phyloP scores from a whole-genome alignment of 2,888 invertebrate genomes.

The Drosophila kuntzei region DNA sequence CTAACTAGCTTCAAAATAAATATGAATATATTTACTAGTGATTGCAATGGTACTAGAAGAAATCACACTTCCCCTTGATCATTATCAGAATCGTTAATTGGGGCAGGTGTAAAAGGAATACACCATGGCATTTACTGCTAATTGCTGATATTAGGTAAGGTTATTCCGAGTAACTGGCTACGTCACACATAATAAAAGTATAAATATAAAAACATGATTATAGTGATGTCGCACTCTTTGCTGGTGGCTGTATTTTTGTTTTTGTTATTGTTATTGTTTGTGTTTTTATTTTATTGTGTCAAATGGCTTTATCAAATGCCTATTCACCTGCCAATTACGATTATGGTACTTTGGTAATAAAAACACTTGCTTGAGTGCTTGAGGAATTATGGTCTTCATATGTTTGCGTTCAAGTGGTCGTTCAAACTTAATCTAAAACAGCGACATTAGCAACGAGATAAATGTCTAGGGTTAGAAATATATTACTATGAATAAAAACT shows the following conservation, averaged over 20 bases:
- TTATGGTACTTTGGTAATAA: slow-evolving; percentile 16
- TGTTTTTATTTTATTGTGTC: slow-evolving; percentile 30
- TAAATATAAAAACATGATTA: slow-evolving; percentile 22
- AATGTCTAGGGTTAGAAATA: slow-evolving; percentile 25
- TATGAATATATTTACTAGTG: not conserved
- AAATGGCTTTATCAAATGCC: slow-evolving; percentile 35
- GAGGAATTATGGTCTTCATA: slow-evolving; percentile 16
- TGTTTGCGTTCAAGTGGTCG: slow-evolving; percentile 28
- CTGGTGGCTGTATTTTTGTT: slow-evolving; percentile 20
- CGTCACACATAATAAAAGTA: slow-evolving; percentile 33
- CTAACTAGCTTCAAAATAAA: not conserved
- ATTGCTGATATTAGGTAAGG: slow-evolving; percentile 21
- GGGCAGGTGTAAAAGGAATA: slow-evolving; percentile 2
- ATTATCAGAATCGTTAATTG: slow-evolving; percentile 19
- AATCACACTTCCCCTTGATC: slow-evolving; percentile 1
- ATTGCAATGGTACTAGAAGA: not conserved
- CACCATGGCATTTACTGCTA: slow-evolving; percentile 5
- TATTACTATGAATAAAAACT: slow-evolving; percentile 1
- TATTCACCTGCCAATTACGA: slow-evolving; percentile 39
- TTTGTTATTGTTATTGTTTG: not conserved
- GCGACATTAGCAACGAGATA: slow-evolving; percentile 33
- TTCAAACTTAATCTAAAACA: slow-evolving; percentile 33
- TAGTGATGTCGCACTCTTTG: slow-evolving; percentile 20
- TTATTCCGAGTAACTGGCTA: slow-evolving; percentile 21
- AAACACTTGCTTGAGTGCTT: slow-evolving; percentile 18